A percentile compares a stretch with the other conserved stretches of the same genome.
Evolutionary conservation across 2,113 vertebrate genomes (phyloP).

Genomic region (Theristicus caerulescens): DNA sequence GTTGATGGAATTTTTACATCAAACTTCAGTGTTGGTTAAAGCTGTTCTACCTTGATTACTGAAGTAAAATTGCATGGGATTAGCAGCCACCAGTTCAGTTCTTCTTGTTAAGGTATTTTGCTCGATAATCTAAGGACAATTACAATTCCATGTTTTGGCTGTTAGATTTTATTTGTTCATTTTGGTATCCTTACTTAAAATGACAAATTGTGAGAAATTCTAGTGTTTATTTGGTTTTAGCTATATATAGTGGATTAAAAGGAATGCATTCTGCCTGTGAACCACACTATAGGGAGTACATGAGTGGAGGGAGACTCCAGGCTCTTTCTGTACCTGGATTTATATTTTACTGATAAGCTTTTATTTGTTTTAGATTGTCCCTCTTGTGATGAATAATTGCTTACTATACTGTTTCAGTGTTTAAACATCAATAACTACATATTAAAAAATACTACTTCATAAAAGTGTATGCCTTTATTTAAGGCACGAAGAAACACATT

Average conservation of each 20-base stretch:
- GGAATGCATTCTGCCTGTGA: not conserved
- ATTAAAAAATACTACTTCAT: not conserved
- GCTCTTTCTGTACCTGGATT: not conserved
- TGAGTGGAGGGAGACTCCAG: not conserved
- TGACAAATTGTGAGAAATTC: not conserved
- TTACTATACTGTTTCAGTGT: not conserved
- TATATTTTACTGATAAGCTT: not conserved
- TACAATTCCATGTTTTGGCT: not conserved
- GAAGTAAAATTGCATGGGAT: not conserved
- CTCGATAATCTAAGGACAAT: not conserved
- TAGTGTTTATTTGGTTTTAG: not conserved
- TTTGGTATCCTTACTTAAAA: not conserved
- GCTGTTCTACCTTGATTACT: not conserved
- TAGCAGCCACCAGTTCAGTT: not conserved
- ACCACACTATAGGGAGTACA: not conserved
- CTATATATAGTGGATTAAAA: not conserved
- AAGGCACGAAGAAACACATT: not conserved
- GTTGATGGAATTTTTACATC: not conserved
- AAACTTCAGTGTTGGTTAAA: not conserved
- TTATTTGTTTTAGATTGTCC: not conserved
- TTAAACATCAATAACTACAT: not conserved
- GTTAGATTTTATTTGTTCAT: not conserved
- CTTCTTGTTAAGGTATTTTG: not conserved
- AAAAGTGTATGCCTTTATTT: not conserved
- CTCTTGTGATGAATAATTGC: not conserved